Evolutionary conservation across 2,888 invertebrate genomes (phyloP), one percentile per base, ranked within the genome.

Genomic region (Syrista parreyssii): DNA sequence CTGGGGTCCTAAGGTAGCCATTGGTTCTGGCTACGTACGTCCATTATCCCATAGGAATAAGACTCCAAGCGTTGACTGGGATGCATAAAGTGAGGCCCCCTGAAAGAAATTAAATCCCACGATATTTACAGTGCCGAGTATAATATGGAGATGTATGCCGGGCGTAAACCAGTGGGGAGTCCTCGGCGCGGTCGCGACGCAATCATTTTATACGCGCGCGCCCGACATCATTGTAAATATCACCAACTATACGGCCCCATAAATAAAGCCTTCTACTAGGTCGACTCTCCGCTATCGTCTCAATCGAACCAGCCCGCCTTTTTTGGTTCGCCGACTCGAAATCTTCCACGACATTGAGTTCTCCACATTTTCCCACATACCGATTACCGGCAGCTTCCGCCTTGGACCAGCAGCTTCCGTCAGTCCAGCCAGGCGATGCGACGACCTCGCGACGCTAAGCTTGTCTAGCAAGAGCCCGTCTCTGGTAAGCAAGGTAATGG

Each of bases 181-280:
- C 89, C 83, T 83, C 83, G 84, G 84, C 84, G 85, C 83, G 83
- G 84, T 79, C 83, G 83, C 86, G 80, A 82, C 82, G 83, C 85
- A 84, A 85, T 81, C 85, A 86, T 86, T 84, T 87, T 87, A 85
- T 85, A 83, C 82, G 84, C 82, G 81, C 81, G 40, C 82, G 82
- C 80, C 36, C 87, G 87, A 89, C 89, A 86, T 89, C 89, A 89
- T 89, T 89, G 89, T 89, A 89, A 89, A 89, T 89, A 89, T 89
- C 89, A 86, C 83, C 84, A 80, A 83, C 88, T 89, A 88, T 89
- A 89, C 87, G 87, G 87, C 86, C 89, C 89, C 89, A 85, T 89
- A 89, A 89, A 89, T 86, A 88, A 88, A 84, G 30, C 34, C 33
- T 30, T 55, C 55, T 35, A 74, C 74, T 74, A 74, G 74, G 74